Conservation (phyloP, 2,888 invertebrate genomes). For the Tachina lurida region DNA sequence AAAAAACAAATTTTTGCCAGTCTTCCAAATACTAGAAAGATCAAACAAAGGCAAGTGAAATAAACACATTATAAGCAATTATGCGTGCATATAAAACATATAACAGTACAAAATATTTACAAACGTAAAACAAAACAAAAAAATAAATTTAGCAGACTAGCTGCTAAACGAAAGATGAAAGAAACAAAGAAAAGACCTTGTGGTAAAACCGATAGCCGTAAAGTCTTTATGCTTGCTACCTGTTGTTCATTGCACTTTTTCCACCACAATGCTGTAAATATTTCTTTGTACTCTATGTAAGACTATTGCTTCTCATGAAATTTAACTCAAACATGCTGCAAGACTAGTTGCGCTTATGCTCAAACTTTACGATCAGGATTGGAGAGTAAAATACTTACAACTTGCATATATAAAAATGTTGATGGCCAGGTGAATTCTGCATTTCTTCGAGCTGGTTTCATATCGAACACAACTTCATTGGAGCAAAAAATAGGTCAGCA, state of each 20-base stretch:
- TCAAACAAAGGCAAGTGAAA: conserved; percentile 47
- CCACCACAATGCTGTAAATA: conserved; percentile 33
- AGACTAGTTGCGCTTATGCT: conserved; percentile 17
- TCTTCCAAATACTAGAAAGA: conserved; percentile 13
- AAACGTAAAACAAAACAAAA: not conserved
- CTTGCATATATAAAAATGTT: conserved; percentile 23
- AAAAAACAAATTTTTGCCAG: no score
- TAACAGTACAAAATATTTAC: conserved; percentile 53
- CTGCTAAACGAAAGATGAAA: conserved; percentile 18
- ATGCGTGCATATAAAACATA: conserved; percentile 57
- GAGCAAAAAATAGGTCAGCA: conserved; percentile 88
- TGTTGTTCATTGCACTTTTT: conserved; percentile 49
- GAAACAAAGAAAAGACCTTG: conserved; percentile 56
- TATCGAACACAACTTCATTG: conserved; percentile 63
- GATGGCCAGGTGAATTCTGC: conserved; percentile 56
- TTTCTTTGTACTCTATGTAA: conserved; percentile 45
- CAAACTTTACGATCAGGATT: conserved; percentile 38
- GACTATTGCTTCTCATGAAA: conserved; percentile 26
- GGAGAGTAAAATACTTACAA: not conserved
- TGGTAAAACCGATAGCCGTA: conserved; percentile 39
- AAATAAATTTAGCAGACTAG: not conserved
- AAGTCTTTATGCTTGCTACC: conserved; percentile 41
- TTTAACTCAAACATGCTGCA: conserved; percentile 62
- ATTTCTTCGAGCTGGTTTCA: conserved; percentile 71
- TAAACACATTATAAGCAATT: conserved; percentile 73